Evolutionary conservation across 2,888 invertebrate genomes (phyloP).

Genomic region (Lithosia quadra): DNA sequence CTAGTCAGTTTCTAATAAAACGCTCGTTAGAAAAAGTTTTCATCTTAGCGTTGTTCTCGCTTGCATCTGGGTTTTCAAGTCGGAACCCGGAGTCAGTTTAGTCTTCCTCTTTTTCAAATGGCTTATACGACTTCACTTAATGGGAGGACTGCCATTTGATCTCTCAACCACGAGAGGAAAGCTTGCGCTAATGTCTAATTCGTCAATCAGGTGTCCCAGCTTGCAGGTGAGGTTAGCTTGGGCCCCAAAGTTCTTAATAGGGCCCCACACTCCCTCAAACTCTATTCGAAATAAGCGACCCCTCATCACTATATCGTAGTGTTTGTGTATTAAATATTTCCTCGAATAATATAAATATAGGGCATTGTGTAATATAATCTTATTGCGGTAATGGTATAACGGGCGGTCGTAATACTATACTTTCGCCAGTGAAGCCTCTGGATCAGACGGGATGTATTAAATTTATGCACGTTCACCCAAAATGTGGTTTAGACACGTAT

Average conservation of each 20-base stretch:
- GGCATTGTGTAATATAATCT: slow-evolving; percentile 25
- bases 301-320: background rate
- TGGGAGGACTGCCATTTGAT: no score
- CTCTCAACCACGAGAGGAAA: no score
- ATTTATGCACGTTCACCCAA: slow-evolving; percentile 54
- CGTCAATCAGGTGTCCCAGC: no score
- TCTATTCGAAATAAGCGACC: background rate
- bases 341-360: slow-evolving; percentile 26
- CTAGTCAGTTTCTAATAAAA: no score
- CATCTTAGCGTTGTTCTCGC: no score
- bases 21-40: no score
- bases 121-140: no score
- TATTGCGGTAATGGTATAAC: slow-evolving; percentile 12
- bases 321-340: slow-evolving; percentile 10
- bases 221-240: no score
- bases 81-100: no score
- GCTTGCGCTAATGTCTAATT: no score
- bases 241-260: background rate
- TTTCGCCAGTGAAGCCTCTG: slow-evolving; percentile 30
- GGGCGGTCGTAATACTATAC: slow-evolving; percentile 32
- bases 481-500: slow-evolving; percentile 59
- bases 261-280: background rate
- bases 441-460: slow-evolving; percentile 49
- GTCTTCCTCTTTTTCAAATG: no score
- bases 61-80: no score